Evolutionary conservation across 1,140 invertebrate genomes (phyloP).

Genomic region (Temnothorax curvispinosus): DNA sequence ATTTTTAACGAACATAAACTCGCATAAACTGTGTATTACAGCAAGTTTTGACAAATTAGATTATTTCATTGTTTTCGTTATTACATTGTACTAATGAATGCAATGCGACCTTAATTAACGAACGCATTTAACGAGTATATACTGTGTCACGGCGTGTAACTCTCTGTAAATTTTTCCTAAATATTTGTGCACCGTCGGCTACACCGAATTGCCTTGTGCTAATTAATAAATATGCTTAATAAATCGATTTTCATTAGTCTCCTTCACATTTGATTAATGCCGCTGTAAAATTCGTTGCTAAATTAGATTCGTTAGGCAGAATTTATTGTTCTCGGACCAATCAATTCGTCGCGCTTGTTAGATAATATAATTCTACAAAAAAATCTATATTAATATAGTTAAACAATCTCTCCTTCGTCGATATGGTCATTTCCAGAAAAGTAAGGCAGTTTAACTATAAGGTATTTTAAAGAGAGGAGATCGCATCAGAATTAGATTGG

Average conservation of each 20-base stretch:
- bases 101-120: slow-evolving; percentile 39
- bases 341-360: not conserved
- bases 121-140: slow-evolving; percentile 30
- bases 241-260: slow-evolving; percentile 16
- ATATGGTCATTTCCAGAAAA: not conserved
- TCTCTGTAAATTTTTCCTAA: slow-evolving; percentile 11
- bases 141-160: not conserved
- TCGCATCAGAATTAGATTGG: not conserved
- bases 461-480: slow-evolving; percentile 19
- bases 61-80: slow-evolving; percentile 32
- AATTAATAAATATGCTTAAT: slow-evolving; percentile 38
- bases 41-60: slow-evolving; percentile 27
- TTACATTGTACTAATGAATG: slow-evolving; percentile 29
- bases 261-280: not conserved
- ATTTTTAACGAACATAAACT: slow-evolving; percentile 35
- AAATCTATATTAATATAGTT: not conserved
- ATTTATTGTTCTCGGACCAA: not conserved
- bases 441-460: not conserved
- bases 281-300: not conserved
- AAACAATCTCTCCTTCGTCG: not conserved
- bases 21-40: slow-evolving; percentile 5
- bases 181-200: slow-evolving; percentile 2
- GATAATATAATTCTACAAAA: not conserved
- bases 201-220: not conserved
- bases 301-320: not conserved